Percentiles rank a stretch among this genome's conserved stretches.
These are phyloP conservation scores for Bimastos eiseni DNA, from an alignment of 2,888 invertebrate species.

Conservation along the genomic window DNA sequence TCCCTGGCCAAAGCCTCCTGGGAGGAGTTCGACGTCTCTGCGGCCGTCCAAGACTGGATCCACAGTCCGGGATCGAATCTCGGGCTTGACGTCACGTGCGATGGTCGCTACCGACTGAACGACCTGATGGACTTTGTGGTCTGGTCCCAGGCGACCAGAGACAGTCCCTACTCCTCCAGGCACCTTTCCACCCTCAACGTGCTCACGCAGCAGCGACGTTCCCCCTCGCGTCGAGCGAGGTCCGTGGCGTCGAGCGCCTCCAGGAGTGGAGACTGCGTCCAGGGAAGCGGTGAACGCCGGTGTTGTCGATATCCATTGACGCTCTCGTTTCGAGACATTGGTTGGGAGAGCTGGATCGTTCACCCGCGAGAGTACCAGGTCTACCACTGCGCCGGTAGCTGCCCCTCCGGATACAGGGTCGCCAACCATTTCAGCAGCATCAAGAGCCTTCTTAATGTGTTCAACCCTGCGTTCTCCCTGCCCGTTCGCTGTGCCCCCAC, in stretches of 20 bases:
- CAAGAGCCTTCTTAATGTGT: conserved; percentile 48
- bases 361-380: conserved; percentile 51
- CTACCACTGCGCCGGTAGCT: conserved; percentile 53
- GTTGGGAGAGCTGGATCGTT: conserved; percentile 54
- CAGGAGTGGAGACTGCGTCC: conserved; percentile 44
- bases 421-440: conserved; percentile 52
- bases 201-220: conserved; percentile 42
- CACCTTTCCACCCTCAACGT: conserved; percentile 39
- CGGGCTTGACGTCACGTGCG: conserved; percentile 67
- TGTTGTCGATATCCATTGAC: conserved; percentile 54
- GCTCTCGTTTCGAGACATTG: conserved; percentile 52
- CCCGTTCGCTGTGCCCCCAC: conserved; percentile 52
- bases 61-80: conserved; percentile 75
- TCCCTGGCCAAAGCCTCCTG: conserved; percentile 64
- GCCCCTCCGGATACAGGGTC: conserved; percentile 50
- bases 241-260: conserved; percentile 33
- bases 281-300: conserved; percentile 48
- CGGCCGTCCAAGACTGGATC: conserved; percentile 85
- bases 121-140: conserved; percentile 19
- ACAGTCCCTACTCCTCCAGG: conserved; percentile 19
- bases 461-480: conserved; percentile 49
- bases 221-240: conserved; percentile 43
- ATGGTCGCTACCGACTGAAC: conserved; percentile 27
- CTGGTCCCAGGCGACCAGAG: conserved; percentile 20
- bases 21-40: conserved; percentile 80